These are phyloP conservation scores for Hedychridium roseum DNA, from an alignment of 2,888 invertebrate species.

Conservation along the genomic window DNA sequence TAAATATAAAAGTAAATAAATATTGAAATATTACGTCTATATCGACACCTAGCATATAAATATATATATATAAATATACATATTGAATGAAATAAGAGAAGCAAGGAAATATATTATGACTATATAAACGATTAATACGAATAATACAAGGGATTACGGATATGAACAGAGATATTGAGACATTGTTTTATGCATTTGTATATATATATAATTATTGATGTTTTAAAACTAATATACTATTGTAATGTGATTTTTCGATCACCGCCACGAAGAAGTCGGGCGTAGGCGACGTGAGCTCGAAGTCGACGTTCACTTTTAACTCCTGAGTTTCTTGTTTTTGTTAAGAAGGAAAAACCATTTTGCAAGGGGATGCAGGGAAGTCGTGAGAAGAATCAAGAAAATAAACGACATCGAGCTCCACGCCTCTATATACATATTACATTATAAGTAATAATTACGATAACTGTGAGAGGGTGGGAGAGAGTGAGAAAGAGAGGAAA, in stretches of 20 bases:
- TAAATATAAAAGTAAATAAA: conserved; percentile 51
- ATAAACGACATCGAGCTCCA: conserved; percentile 30
- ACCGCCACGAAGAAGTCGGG: conserved; percentile 23
- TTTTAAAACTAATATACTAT: conserved; percentile 60
- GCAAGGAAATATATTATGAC: conserved; percentile 40
- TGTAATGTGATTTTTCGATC: conserved; percentile 51
- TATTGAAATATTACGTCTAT: conserved; percentile 54
- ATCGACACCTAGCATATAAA: conserved; percentile 44
- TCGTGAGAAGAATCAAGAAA: conserved; percentile 10
- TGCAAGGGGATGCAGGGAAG: background rate
- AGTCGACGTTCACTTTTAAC: background rate
- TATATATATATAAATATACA: conserved; percentile 42
- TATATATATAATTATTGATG: conserved; percentile 63
- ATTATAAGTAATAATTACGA: conserved; percentile 34
- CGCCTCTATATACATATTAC: conserved; percentile 39
- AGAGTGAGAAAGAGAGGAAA: background rate
- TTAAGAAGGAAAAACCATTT: background rate
- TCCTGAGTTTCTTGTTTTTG: background rate
- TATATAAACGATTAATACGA: conserved; percentile 39
- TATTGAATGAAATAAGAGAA: conserved; percentile 39
- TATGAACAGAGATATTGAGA: conserved; percentile 49
- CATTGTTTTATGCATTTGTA: conserved; percentile 63
- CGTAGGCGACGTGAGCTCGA: conserved; percentile 4
- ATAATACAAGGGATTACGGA: conserved; percentile 45
- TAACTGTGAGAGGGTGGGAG: conserved; percentile 8